A percentile compares a stretch with the other conserved stretches of the same genome.
phyloP scores from a whole-genome alignment of 2,888 invertebrate genomes.

The Gordius sp. region DNA sequence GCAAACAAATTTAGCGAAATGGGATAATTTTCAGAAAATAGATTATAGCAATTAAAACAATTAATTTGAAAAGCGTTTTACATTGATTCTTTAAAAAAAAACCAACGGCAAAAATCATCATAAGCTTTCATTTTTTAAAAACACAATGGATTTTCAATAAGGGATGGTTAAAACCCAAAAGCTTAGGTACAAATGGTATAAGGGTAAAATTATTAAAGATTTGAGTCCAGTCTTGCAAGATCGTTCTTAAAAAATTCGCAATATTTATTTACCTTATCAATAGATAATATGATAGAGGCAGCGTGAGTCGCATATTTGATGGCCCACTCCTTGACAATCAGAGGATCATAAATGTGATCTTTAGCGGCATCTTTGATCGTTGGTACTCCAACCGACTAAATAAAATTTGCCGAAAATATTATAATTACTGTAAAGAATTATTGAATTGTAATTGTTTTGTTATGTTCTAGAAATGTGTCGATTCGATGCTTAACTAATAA shows the following conservation, averaged over 20 bases:
- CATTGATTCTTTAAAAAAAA: no score
- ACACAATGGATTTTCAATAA: no score
- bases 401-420: background rate
- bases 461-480: background rate
- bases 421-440: slow-evolving; percentile 15
- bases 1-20: no score
- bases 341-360: slow-evolving; percentile 54
- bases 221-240: no score
- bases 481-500: slow-evolving; percentile 16
- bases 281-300: slow-evolving; percentile 36
- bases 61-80: no score
- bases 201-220: no score
- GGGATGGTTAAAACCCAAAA: background rate
- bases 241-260: background rate
- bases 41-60: no score
- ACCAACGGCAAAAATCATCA: no score
- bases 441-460: slow-evolving; percentile 11
- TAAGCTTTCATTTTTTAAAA: no score
- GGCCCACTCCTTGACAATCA: slow-evolving; percentile 61
- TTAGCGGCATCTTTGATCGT: slow-evolving; percentile 47
- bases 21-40: no score
- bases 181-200: no score
- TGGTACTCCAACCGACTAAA: slow-evolving; percentile 25
- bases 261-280: slow-evolving; percentile 30
- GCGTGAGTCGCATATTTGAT: slow-evolving; percentile 78